Conservation (phyloP, 2,797 vertebrate species). For the Paratrypauchen microcephalus region DNA sequence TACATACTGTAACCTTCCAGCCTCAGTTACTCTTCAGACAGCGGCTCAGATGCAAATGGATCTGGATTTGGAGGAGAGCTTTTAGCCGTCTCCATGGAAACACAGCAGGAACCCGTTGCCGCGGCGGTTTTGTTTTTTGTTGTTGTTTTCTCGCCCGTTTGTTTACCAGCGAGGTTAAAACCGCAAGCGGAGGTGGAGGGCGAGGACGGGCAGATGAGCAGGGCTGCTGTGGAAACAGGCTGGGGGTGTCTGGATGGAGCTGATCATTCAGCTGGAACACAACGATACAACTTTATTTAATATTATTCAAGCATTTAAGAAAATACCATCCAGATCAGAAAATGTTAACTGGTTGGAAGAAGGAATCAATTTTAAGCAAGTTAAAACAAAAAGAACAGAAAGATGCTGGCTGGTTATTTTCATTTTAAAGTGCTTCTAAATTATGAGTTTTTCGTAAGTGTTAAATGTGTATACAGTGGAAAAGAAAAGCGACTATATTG, state of each 20-base stretch:
- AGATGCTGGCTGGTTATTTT: too few species aligned
- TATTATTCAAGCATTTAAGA: not conserved
- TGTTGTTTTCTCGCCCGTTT: conserved; percentile 9
- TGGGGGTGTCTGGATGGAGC: not conserved
- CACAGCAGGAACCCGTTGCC: conserved; percentile 29
- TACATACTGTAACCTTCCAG: too few species aligned
- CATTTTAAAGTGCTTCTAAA: too few species aligned
- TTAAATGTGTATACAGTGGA: too few species aligned
- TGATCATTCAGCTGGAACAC: not conserved
- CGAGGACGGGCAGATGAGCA: conserved; percentile 4
- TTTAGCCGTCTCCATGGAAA: conserved; percentile 56
- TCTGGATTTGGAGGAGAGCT: conserved; percentile 7
- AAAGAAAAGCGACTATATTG: too few species aligned
- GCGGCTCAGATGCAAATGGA: conserved; percentile 28
- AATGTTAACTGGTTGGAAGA: too few species aligned
- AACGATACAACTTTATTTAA: not conserved
- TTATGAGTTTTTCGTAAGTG: too few species aligned
- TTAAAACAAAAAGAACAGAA: too few species aligned
- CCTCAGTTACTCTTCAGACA: not conserved
- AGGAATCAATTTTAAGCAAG: too few species aligned
- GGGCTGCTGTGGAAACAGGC: not conserved
- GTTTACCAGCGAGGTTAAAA: conserved; percentile 26
- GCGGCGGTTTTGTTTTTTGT: conserved; percentile 1
- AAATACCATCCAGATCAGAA: not conserved
- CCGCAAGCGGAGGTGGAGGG: conserved; percentile 4